These are phyloP conservation scores for Syrrhaptes paradoxus DNA, from an alignment of 2,113 vertebrate genomes.

Conservation along the genomic window DNA sequence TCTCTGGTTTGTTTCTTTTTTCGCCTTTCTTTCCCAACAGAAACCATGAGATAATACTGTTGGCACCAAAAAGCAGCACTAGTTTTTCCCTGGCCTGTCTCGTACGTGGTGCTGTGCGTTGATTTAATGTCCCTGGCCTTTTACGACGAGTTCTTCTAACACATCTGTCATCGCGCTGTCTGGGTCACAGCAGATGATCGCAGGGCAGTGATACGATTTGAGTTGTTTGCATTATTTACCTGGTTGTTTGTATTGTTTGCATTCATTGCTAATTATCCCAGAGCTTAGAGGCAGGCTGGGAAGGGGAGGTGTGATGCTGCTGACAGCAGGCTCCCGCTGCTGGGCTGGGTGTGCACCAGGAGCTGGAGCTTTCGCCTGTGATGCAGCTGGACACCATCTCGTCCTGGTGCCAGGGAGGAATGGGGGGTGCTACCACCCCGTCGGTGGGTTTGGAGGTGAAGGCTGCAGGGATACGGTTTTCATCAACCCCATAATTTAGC, in stretches of 20 bases:
- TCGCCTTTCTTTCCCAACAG: not conserved
- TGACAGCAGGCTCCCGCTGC: not conserved
- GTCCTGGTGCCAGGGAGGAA: not conserved
- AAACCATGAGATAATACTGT: not conserved
- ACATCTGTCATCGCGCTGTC: not conserved
- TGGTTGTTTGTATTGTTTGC: not conserved
- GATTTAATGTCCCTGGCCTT: not conserved
- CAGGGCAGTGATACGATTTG: not conserved
- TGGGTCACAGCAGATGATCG: not conserved
- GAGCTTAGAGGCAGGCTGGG: not conserved
- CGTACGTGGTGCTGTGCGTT: not conserved
- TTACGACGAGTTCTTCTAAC: not conserved
- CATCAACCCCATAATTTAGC: not conserved
- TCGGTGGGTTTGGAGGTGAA: not conserved
- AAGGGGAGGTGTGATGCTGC: not conserved
- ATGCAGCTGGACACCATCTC: accelerated
- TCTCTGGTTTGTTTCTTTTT: not conserved
- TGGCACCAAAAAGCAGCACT: not conserved
- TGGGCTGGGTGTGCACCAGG: not conserved
- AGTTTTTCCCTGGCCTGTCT: not conserved
- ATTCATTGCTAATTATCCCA: not conserved
- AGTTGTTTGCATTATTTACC: slow-evolving; percentile 27
- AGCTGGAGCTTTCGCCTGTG: not conserved
- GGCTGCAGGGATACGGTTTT: not conserved
- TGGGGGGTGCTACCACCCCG: not conserved